Conservation (phyloP, 2,113 vertebrate genomes). For the Erythrolamprus reginae region DNA sequence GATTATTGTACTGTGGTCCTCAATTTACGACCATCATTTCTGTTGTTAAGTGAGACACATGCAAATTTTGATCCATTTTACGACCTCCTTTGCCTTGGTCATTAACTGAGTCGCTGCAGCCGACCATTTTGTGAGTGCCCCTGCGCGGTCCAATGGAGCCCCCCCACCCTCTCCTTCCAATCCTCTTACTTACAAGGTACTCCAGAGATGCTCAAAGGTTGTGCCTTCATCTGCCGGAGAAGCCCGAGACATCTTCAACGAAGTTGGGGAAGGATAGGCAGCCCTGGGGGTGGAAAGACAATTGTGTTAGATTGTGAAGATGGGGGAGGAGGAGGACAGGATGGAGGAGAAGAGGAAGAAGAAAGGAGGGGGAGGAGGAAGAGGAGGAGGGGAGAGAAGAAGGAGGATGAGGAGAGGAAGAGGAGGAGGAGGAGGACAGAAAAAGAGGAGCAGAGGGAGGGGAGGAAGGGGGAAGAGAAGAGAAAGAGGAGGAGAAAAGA, state of each 20-base stretch:
- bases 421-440: too few species aligned
- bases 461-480: too few species aligned
- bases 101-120: too few species aligned
- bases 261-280: conserved; percentile 72
- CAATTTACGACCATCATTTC: too few species aligned
- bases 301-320: background rate
- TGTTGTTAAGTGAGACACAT: too few species aligned
- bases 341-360: accelerated
- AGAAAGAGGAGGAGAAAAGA: background rate
- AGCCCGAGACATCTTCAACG: conserved; percentile 86
- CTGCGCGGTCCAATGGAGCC: background rate
- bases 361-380: accelerated
- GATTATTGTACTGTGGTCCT: too few species aligned
- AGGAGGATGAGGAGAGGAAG: accelerated
- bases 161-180: background rate
- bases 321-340: background rate
- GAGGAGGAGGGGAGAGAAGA: too few species aligned
- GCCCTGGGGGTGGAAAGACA: conserved; percentile 61
- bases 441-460: accelerated
- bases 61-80: too few species aligned
- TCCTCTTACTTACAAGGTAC: conserved; percentile 82
- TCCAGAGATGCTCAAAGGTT: conserved; percentile 94
- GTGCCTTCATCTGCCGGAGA: conserved; percentile 80
- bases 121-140: background rate
- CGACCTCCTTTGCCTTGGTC: too few species aligned